Base-by-base conservation (phyloP, 2,113 vertebrate species). In the Caranx melampygus region DNA sequence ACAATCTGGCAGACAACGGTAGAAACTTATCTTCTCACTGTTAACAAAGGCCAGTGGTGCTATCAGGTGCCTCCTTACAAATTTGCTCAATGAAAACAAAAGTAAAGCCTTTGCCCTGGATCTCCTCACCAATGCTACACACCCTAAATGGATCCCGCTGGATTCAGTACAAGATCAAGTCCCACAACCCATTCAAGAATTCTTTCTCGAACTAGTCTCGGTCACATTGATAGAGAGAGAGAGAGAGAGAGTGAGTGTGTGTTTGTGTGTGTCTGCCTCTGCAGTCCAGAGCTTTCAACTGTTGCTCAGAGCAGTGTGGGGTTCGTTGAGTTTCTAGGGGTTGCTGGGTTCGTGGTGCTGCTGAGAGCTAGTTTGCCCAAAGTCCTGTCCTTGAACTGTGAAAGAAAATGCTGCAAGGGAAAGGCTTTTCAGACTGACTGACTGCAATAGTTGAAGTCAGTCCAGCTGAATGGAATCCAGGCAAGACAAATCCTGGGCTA, bases 381-480 rank as follows among this genome's bases (percentile, higher is more conserved):
- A 92, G 85, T 86, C 92, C 92, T 77, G 85, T 92, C 94, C 93
- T 94, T 93, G 91, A 94, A 93, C 89, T 88, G 92, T 89, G 87
- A 83, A 84, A 91, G 91, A 93, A 89, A 88, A 89, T 85, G 87
- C 87, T 86, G 85, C 79, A 68, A 87, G 91, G 80, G 84, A 89
- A 90, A 87, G 87, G 69, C 84, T 88, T 94, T 93, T 92, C 86
- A 94, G 87, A 88, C 83, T 44, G 88, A 87, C 86, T 88, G 90
- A 90, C 88, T 90, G 87, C 87, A 91, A 92, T 88, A 88, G 92
- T 86, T 93, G 90, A 92, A 86, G 83, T 58, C 63, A 21, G 79
- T 86, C 93, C 92, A 91, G 81, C 88, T 92, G 91, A 93, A 88
- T 31, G 58, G 62, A 72, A 73, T 87, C 91, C 92, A 93, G 90